Evolutionary conservation across 2,888 invertebrate genomes (phyloP).

Genomic region (Sesia apiformis): DNA sequence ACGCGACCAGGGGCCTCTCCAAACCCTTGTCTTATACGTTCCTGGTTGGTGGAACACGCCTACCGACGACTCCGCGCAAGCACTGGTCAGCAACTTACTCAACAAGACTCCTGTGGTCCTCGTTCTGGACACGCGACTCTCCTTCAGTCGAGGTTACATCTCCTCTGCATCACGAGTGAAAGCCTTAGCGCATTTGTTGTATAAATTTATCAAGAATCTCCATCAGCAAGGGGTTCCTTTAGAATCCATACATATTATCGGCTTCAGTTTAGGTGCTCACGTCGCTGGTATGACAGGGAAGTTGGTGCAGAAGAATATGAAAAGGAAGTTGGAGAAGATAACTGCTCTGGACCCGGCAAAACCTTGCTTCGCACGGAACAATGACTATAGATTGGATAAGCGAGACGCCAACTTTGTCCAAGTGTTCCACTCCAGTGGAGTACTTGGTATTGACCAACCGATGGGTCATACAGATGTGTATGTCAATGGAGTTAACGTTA

Average conservation of each 20-base stretch:
- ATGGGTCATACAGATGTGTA: constrained; percentile 55
- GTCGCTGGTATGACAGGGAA: constrained; percentile 69
- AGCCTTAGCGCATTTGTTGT: constrained; percentile 36
- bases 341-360: constrained; percentile 58
- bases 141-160: constrained; percentile 52
- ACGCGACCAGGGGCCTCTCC: constrained; percentile 8
- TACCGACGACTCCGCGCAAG: constrained; percentile 40
- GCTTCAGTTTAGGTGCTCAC: constrained; percentile 78
- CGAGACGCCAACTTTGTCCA: constrained; percentile 51
- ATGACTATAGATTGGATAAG: constrained; percentile 30
- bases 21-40: constrained; percentile 38
- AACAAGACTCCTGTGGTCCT: constrained; percentile 31
- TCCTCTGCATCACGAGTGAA: constrained; percentile 42
- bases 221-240: constrained; percentile 39
- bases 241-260: constrained; percentile 71
- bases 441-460: constrained; percentile 47
- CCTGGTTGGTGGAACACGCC: constrained; percentile 64
- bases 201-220: constrained; percentile 31
- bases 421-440: constrained; percentile 54
- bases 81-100: constrained; percentile 39
- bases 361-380: constrained; percentile 40
- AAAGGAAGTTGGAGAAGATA: constrained; percentile 34
- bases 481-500: constrained; percentile 46
- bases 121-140: constrained; percentile 42
- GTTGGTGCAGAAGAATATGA: constrained; percentile 30